Conservation (phyloP, 2,888 invertebrate genomes). For the Drosophila affinis region DNA sequence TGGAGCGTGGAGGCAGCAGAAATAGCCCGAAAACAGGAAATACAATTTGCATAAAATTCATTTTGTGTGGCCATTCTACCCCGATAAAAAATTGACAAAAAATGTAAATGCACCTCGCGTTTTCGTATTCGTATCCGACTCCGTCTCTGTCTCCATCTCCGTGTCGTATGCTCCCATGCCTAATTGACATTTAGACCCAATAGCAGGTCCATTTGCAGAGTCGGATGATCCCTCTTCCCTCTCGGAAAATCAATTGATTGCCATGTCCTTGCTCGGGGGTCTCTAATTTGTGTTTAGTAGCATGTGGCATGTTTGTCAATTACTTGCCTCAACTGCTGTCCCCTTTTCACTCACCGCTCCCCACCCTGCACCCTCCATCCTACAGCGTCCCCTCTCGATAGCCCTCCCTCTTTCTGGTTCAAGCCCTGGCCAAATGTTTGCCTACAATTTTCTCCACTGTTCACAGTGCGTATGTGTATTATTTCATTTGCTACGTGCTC, state of each 20-base stretch:
- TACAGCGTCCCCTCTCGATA: background rate
- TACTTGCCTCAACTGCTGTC: conserved; percentile 53
- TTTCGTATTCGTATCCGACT: background rate
- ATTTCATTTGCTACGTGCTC: conserved; percentile 69
- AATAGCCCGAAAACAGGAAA: conserved; percentile 21
- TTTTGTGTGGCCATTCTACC: conserved; percentile 26
- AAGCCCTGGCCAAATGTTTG: conserved; percentile 58
- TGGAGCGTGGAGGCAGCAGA: conserved; percentile 6
- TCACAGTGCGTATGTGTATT: conserved; percentile 75
- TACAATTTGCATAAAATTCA: conserved; percentile 65
- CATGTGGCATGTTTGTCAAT: conserved; percentile 78
- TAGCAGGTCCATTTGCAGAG: conserved; percentile 38
- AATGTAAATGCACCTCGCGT: conserved; percentile 59
- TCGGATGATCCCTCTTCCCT: conserved; percentile 27
- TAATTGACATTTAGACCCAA: conserved; percentile 71
- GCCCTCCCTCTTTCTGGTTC: background rate
- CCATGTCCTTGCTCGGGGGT: conserved; percentile 42
- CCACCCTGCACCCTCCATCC: no score
- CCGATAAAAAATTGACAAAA: conserved; percentile 38
- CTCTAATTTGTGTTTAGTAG: conserved; percentile 76
- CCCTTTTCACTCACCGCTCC: background rate
- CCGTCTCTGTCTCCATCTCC: no score
- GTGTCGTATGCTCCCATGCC: conserved; percentile 5
- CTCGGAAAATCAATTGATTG: conserved; percentile 71
- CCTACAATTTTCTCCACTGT: conserved; percentile 50